These are phyloP conservation scores for Timema cristinae DNA, from an alignment of 2,888 invertebrate genomes.

Conservation along the genomic window DNA sequence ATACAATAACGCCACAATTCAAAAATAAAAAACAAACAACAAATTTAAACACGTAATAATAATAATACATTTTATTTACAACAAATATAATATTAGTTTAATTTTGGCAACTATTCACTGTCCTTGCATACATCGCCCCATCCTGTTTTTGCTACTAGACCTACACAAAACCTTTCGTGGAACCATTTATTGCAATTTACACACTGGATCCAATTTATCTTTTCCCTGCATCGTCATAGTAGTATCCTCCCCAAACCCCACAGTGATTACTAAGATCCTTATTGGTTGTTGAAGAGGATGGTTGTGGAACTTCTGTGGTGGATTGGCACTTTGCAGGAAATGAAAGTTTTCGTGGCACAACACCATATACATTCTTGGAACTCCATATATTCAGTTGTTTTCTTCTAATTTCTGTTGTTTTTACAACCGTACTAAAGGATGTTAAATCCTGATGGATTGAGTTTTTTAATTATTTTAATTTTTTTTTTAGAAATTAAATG, in stretches of 20 bases:
- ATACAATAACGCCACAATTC: neutral
- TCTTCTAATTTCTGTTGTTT: neutral
- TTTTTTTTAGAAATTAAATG: neutral
- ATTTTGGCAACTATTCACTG: neutral
- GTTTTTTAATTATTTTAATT: neutral
- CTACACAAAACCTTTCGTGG: neutral
- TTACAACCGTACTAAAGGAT: neutral
- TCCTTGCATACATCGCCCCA: neutral
- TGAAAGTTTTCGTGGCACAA: too few relatives aligned
- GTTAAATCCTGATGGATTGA: neutral
- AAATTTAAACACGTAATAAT: neutral
- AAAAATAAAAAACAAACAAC: neutral
- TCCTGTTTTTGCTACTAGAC: neutral
- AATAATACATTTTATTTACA: neutral
- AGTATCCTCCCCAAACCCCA: neutral
- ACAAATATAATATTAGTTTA: neutral
- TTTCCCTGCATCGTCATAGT: neutral
- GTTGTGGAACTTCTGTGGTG: too few relatives aligned
- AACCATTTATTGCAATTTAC: neutral
- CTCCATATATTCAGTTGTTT: neutral
- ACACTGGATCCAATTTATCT: neutral
- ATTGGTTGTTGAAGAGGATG: neutral
- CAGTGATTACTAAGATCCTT: neutral
- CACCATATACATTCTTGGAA: neutral
- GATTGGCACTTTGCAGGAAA: too few relatives aligned